A percentile compares a stretch with the other conserved stretches of the same genome.
Conservation (phyloP, 1,140 invertebrate species). For the Wiebesia pumilae region DNA sequence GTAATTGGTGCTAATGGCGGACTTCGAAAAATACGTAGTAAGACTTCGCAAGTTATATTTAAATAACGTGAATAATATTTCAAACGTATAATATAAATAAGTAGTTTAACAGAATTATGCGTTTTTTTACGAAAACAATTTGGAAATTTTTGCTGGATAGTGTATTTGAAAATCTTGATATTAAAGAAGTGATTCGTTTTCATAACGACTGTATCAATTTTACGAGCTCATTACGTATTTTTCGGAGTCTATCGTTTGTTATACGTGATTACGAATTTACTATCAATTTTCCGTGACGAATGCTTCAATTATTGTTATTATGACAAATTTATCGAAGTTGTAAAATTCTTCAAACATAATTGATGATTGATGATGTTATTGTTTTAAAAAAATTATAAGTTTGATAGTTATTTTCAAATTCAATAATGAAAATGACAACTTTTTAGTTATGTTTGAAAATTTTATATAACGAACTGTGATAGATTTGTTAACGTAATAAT, state of each 20-base stretch:
- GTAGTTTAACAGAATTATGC: neutral
- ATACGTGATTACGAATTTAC: neutral
- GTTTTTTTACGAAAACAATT: neutral
- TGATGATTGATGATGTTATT: neutral
- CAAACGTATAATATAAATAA: too few relatives aligned
- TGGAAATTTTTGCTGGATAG: neutral
- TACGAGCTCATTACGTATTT: constrained; percentile 1
- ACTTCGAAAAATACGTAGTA: neutral
- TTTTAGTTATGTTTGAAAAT: constrained; percentile 26
- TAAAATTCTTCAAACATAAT: constrained; percentile 9
- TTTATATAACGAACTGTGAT: neutral
- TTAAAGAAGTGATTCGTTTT: too few relatives aligned
- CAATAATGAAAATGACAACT: neutral
- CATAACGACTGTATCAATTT: too few relatives aligned
- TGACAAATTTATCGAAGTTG: neutral
- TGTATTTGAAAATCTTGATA: neutral
- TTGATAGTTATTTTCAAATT: neutral
- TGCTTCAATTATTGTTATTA: constrained; percentile 14
- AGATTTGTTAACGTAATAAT: constrained; percentile 16
- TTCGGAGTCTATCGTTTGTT: neutral
- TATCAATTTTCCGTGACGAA: neutral
- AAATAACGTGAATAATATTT: neutral
- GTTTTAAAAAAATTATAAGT: neutral
- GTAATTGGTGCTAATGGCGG: neutral
- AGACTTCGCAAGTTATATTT: neutral